phyloP scores from a whole-genome alignment of 2,113 vertebrate species.

The Pangasianodon hypophthalmus region DNA sequence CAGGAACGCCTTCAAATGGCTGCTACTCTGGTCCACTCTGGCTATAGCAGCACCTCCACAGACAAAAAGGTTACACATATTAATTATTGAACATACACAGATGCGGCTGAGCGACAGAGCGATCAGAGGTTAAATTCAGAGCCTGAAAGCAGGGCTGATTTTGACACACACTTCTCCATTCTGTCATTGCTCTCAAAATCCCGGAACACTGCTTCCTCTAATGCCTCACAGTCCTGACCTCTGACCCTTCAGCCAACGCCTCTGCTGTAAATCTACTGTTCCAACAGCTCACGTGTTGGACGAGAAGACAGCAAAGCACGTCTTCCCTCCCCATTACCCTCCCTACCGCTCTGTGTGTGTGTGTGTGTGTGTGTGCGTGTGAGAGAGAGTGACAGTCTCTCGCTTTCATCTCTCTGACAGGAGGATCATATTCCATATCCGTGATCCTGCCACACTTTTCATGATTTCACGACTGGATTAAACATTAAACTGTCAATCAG shows the following conservation, averaged over 20 bases:
- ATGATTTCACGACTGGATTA: conserved; percentile 27
- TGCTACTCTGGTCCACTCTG: background rate
- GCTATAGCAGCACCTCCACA: background rate
- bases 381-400: conserved; percentile 4
- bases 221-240: conserved; percentile 34
- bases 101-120: background rate
- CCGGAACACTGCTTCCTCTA: conserved; percentile 1
- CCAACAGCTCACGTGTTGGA: conserved; percentile 3
- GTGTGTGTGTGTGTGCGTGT: background rate
- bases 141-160: conserved; percentile 43
- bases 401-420: background rate
- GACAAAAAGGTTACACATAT: conserved; percentile 3
- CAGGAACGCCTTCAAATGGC: background rate
- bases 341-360: background rate
- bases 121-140: conserved; percentile 39
- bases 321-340: background rate
- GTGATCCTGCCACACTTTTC: conserved; percentile 1
- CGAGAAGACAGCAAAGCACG: background rate
- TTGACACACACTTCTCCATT: conserved; percentile 5
- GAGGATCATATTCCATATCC: conserved; percentile 8
- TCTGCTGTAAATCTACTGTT: background rate
- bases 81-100: conserved; percentile 54
- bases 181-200: conserved; percentile 32
- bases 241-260: conserved; percentile 38
- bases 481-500: conserved; percentile 42